Evolutionary conservation across 1,140 invertebrate genomes (phyloP), one percentile per base, ranked within the genome.

Genomic region (Babylonia areolata): DNA sequence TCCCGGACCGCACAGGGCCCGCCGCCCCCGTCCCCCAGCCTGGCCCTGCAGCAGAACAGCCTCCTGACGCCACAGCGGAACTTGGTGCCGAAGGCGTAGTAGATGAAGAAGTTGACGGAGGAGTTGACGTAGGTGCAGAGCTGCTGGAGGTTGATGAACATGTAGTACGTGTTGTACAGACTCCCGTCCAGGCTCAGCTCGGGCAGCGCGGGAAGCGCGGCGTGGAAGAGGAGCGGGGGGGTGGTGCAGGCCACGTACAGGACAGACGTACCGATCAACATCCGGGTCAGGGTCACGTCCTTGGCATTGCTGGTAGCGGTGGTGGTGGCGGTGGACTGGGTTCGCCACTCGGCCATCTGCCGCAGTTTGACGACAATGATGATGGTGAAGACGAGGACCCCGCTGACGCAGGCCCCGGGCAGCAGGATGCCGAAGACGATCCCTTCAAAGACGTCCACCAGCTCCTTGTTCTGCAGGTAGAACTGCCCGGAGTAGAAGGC

Each of bases 271-370:
- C 78, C 58, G 17, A 88, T 71, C 11, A 87, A 58, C 73, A 87
- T 79, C 42, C 79, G 82, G 17, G 83, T 83, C 20, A 84, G 23
- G n/a, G 82, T 71, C 35, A 71, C 78, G 42, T 85, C 86, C 31
- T 82, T 33, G 23, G 31, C 31, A 23, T 40, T 42, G 3, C 35
- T 17, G 23, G 46, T 23, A 3, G 37, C 23, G 75, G 15, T 81
- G 81, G 31, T 37, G 39, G 64, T 69, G 54, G 35, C 39, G 23
- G 79, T 28, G 6, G 80, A 51, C 6, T 71, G n/a, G 5, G 81
- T 42, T 3, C 86, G 86, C 86, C 86, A 87, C 35, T 79, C 83
- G 23, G 86, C 69, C 77, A 84, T 69, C 42, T 85, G 33, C 28
- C 33, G 51, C 28, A 87, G 73, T 15, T 80, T 69, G 54, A 51